A percentile compares a stretch with the other conserved stretches of the same genome.
Evolutionary conservation across 2,888 invertebrate genomes (phyloP).

Genomic region (Dicycla oo): DNA sequence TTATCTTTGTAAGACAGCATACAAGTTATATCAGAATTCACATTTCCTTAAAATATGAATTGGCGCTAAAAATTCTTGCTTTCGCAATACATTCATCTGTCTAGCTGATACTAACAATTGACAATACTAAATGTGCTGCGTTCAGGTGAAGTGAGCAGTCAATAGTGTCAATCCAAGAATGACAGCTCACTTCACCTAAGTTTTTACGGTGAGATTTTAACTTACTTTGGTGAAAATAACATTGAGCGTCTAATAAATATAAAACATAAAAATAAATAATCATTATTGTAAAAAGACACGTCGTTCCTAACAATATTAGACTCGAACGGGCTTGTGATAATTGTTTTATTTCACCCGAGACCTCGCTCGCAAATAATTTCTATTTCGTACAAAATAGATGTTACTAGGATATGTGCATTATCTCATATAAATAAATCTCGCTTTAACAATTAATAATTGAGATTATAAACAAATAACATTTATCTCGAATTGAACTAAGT

Average conservation of each 20-base stretch:
- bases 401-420: slow-evolving; percentile 49
- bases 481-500: slow-evolving; percentile 43
- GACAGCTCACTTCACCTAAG: too few species aligned
- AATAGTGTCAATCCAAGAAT: too few species aligned
- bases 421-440: slow-evolving; percentile 48
- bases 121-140: slow-evolving; percentile 19
- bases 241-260: slow-evolving; percentile 62
- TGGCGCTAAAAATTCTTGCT: neutral
- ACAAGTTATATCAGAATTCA: slow-evolving; percentile 2
- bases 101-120: slow-evolving; percentile 37
- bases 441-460: slow-evolving; percentile 47
- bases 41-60: slow-evolving; percentile 18
- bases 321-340: slow-evolving; percentile 48
- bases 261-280: slow-evolving; percentile 60
- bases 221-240: slow-evolving; percentile 59
- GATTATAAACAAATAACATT: slow-evolving; percentile 52
- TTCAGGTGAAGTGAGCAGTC: too few species aligned
- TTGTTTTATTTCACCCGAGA: slow-evolving; percentile 46
- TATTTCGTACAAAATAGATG: slow-evolving; percentile 49
- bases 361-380: slow-evolving; percentile 38
- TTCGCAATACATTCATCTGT: slow-evolving; percentile 5
- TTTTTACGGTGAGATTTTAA: too few species aligned
- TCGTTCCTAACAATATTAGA: slow-evolving; percentile 44
- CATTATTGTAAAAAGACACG: slow-evolving; percentile 39
- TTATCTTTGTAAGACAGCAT: slow-evolving; percentile 5